Base-by-base conservation (phyloP, 2,797 vertebrate species). In the Mormyrus hasselquistii region DNA sequence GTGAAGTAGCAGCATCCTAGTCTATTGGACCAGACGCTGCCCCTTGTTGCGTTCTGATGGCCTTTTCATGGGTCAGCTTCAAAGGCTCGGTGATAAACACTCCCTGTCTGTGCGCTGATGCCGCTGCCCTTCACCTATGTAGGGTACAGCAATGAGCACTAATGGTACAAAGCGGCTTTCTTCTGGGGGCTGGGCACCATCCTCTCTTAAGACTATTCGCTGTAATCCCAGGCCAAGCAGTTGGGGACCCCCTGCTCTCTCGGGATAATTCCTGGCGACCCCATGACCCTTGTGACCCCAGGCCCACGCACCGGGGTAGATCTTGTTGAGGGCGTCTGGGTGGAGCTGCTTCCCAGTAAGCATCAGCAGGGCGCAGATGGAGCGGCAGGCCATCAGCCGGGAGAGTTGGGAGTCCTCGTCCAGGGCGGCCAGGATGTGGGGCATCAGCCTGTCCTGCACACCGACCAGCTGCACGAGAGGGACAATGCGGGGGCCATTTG, bases 331-430 rank as follows among this genome's bases (percentile, higher is more conserved):
- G 59, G 94, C 93, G 0, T 97, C 97, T 0, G 95, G 92, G 85
- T 95, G 94, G 53, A 96, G 92, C 41, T 92, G 90, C 10, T 88
- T 89, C 9, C 95, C 94, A 4, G 94, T 93, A 88, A 93, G 91
- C 53, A 91, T 92, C 9, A 99, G 91, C 2, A 98, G 91, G 8
- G 90, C 34, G 12, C 91, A 91, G 19, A 98, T 76, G 79, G 96
- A 95, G 29, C 93, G 97, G 91, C 97, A 98, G 25, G 98, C 97
- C 53, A 97, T 76, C 34, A 98, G 90, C 0, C 98, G 95, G 44
- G 95, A 92, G 89, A 94, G 96, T 92, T 96, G 95, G 0, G 97
- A 97, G 88, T 99, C 97, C 89, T 99, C 98, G 0, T 98, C 97
- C 93, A 99, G 90, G 0, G 96, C 93, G 0, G 96, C 94, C 88